Conservation (phyloP, 1,140 invertebrate species). For the Brachionus asplanchnoidis region DNA sequence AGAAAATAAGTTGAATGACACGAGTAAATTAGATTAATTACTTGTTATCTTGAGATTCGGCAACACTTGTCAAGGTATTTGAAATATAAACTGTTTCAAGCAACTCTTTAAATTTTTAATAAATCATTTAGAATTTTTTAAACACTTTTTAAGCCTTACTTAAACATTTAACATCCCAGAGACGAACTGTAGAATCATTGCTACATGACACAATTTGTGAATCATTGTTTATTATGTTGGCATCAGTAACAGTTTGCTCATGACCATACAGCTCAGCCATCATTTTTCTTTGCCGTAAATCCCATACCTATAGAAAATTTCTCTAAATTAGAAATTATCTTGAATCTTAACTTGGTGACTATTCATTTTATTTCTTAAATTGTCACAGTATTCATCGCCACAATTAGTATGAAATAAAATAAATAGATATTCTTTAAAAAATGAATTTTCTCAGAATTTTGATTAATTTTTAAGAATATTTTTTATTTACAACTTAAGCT, state of each 20-base stretch:
- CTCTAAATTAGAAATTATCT: not conserved
- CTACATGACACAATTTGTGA: constrained; percentile 31
- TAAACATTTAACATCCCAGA: constrained; percentile 9
- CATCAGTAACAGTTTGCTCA: constrained; percentile 16
- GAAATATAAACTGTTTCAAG: not conserved
- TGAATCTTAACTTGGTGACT: not conserved
- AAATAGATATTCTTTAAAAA: too few species aligned
- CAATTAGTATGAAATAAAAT: too few species aligned
- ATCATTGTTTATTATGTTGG: constrained; percentile 3
- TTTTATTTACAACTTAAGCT: not conserved
- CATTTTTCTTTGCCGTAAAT: constrained; percentile 4
- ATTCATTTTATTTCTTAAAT: too few species aligned
- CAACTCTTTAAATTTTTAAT: not conserved
- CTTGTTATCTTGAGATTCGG: constrained; percentile 2
- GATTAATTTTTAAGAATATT: not conserved
- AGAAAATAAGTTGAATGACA: not conserved
- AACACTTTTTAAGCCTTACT: not conserved
- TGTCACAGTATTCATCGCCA: too few species aligned
- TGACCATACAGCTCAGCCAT: constrained; percentile 22
- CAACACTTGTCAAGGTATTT: not conserved
- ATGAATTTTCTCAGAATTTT: not conserved
- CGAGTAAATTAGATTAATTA: not conserved
- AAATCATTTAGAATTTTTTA: not conserved
- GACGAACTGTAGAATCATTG: constrained; percentile 35
- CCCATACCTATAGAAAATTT: not conserved